Percentiles rank a stretch among this genome's conserved stretches.
These are phyloP conservation scores for Gambelia wislizenii DNA, from an alignment of 2,797 vertebrate species.

Conservation along the genomic window DNA sequence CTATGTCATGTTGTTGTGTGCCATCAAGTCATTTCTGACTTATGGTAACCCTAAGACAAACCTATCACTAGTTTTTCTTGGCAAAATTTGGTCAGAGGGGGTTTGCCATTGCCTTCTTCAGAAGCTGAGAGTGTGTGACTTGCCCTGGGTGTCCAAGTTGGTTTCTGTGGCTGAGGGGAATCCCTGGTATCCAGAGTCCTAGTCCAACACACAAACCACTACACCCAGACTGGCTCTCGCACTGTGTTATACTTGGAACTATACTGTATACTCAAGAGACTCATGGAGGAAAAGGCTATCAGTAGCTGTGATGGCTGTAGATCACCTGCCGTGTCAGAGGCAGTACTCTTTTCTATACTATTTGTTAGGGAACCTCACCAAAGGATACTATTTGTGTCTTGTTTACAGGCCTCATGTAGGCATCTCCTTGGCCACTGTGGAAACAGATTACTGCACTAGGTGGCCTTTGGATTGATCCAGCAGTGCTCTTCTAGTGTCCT, in stretches of 20 bases:
- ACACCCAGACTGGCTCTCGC: background rate
- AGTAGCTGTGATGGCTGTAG: background rate
- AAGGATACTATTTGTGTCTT: background rate
- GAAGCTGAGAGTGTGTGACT: too few species aligned
- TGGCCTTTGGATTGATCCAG: background rate
- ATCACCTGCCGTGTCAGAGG: background rate
- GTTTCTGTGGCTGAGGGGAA: too few species aligned
- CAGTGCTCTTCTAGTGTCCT: background rate
- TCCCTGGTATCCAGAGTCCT: too few species aligned
- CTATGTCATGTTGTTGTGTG: conserved; percentile 53
- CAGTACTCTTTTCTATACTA: background rate
- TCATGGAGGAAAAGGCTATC: background rate
- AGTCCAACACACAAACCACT: too few species aligned
- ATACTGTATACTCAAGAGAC: conserved; percentile 43
- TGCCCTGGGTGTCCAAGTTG: too few species aligned
- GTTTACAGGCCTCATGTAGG: background rate
- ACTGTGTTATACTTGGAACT: conserved; percentile 50
- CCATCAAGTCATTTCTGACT: too few species aligned
- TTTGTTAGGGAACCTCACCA: background rate
- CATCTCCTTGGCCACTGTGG: background rate
- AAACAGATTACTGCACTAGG: background rate
- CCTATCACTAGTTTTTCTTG: too few species aligned
- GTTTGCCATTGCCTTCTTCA: too few species aligned
- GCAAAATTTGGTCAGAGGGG: too few species aligned
- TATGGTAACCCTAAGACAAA: too few species aligned